A percentile compares a stretch with the other conserved stretches of the same genome.
Evolutionary conservation across 2,113 vertebrate genomes (phyloP).

Genomic region (Trichomycterus rosablanca): DNA sequence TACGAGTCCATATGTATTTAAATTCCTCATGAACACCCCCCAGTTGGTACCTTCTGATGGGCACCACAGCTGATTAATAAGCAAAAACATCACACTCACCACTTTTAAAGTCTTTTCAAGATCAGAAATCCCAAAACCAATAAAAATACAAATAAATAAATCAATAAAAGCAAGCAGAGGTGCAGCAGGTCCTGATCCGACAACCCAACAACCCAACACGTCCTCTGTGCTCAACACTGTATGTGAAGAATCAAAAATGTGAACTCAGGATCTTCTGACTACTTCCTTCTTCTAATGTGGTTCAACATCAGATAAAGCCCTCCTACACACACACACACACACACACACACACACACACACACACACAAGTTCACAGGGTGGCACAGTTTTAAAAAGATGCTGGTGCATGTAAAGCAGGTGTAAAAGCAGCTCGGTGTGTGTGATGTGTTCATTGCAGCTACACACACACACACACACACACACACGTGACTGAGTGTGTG

Average conservation of each 20-base stretch:
- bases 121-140: too few relatives aligned
- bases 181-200: neutral
- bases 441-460: neutral
- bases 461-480: too few relatives aligned
- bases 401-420: neutral
- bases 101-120: neutral
- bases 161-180: too few relatives aligned
- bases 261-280: neutral
- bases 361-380: neutral
- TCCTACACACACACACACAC: conserved; percentile 9
- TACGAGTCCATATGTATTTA: too few relatives aligned
- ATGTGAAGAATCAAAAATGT: conserved; percentile 3
- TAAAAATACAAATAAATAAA: too few relatives aligned
- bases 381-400: neutral
- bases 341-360: neutral
- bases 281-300: conserved; percentile 11
- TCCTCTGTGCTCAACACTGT: neutral
- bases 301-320: conserved; percentile 8
- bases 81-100: too few relatives aligned
- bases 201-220: too few relatives aligned
- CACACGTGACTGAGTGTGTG: neutral
- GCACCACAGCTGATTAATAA: too few relatives aligned
- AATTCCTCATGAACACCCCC: too few relatives aligned
- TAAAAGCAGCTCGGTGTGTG: neutral
- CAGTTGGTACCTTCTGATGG: too few relatives aligned